Conservation (phyloP, 2,888 invertebrate genomes). For the Dasypogon diadema region DNA sequence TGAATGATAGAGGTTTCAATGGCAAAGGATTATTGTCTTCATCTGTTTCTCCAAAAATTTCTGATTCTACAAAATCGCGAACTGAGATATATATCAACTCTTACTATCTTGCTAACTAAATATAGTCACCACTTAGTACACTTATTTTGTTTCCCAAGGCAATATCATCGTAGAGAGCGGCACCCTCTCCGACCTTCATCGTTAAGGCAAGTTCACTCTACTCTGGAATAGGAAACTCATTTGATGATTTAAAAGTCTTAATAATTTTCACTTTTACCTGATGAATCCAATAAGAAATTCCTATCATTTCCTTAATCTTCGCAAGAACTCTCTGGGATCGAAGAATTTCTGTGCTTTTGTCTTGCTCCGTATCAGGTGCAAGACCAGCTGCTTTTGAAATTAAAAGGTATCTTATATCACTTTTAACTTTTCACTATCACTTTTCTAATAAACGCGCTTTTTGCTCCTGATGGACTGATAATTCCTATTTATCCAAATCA, state of each 20-base stretch:
- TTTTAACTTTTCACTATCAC: slow-evolving; percentile 91
- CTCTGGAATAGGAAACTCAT: slow-evolving; percentile 62
- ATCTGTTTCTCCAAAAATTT: slow-evolving; percentile 88
- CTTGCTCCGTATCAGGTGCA: slow-evolving; percentile 84
- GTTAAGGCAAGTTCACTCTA: slow-evolving; percentile 81
- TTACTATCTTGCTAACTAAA: slow-evolving; percentile 90
- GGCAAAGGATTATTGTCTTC: slow-evolving; percentile 87
- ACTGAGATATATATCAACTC: slow-evolving; percentile 91
- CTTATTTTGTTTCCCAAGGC: slow-evolving; percentile 96
- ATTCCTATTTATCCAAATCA: too few relatives aligned
- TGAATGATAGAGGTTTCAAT: slow-evolving; percentile 72
- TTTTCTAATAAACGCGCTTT: too few relatives aligned
- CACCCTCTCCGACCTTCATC: slow-evolving; percentile 70
- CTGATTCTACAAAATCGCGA: slow-evolving; percentile 89
- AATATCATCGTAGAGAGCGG: slow-evolving; percentile 79
- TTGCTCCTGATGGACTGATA: too few relatives aligned
- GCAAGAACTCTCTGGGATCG: slow-evolving; percentile 90
- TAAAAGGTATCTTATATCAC: slow-evolving; percentile 93
- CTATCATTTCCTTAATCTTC: slow-evolving; percentile 95
- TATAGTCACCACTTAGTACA: slow-evolving; percentile 91
- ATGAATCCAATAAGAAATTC: slow-evolving; percentile 92
- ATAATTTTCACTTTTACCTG: slow-evolving; percentile 69
- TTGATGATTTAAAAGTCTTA: neutral
- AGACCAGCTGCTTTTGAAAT: slow-evolving; percentile 94
- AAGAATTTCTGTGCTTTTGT: slow-evolving; percentile 86